Evolutionary conservation across 2,113 vertebrate species (phyloP).

Genomic region (Taurulus bubalis): DNA sequence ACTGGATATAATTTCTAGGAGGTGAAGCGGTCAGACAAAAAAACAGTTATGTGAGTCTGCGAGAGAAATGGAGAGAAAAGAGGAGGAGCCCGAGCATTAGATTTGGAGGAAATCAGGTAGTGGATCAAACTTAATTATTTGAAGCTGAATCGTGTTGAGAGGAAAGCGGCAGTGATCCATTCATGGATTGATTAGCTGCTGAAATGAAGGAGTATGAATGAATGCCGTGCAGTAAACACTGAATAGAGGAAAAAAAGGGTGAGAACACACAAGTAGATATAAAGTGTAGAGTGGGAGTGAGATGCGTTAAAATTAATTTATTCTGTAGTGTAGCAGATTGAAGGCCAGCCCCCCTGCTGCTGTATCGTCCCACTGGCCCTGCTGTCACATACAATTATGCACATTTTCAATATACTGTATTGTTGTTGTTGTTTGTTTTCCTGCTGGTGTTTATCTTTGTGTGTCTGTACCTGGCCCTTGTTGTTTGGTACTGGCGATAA

Average conservation of each 20-base stretch:
- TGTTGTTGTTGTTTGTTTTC: background rate
- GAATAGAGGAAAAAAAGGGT: background rate
- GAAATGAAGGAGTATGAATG: background rate
- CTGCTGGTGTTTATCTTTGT: background rate
- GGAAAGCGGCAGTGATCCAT: constrained; percentile 2
- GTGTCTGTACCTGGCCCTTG: constrained; percentile 86
- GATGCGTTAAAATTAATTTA: constrained; percentile 55
- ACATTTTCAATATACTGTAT: background rate
- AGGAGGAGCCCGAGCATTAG: too few species aligned
- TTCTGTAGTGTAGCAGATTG: constrained; percentile 27
- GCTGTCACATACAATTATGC: constrained; percentile 29
- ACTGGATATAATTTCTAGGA: background rate
- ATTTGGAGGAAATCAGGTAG: background rate
- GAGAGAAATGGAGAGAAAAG: background rate
- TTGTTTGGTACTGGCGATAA: constrained; percentile 86
- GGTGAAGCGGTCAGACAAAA: background rate
- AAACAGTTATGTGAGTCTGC: background rate
- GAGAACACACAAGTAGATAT: constrained; percentile 16
- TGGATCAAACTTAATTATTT: constrained; percentile 9
- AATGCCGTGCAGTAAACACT: background rate
- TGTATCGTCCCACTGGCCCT: background rate
- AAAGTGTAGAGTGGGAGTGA: constrained; percentile 11
- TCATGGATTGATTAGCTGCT: constrained; percentile 33
- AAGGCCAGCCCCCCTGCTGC: constrained; percentile 8
- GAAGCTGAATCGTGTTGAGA: background rate